phyloP scores from a whole-genome alignment of 2,888 invertebrate genomes.

The Imbricaverruca yamaguchii region DNA sequence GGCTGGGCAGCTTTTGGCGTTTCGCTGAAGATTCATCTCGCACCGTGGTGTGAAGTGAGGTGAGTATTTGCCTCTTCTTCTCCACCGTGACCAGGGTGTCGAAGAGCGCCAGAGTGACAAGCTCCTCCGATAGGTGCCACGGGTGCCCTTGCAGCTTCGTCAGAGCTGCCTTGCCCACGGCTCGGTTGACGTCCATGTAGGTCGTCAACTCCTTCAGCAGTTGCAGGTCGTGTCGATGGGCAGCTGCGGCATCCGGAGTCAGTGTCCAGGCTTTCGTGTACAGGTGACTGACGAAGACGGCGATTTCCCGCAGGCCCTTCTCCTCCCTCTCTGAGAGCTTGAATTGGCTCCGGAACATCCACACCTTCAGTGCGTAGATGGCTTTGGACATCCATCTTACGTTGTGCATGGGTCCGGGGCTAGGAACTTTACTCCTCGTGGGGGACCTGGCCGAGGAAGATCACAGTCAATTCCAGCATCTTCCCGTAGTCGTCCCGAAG shows the following conservation, averaged over 20 bases:
- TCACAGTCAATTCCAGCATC: conserved; percentile 14
- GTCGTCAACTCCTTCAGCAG: background rate
- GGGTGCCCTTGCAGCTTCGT: background rate
- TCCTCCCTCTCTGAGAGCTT: background rate
- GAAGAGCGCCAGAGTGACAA: background rate
- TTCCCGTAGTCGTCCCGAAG: conserved; percentile 14
- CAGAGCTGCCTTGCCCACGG: background rate
- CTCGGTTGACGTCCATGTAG: background rate
- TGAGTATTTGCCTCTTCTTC: too few relatives aligned
- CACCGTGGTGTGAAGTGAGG: too few relatives aligned
- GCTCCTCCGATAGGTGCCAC: background rate
- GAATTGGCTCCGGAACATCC: background rate
- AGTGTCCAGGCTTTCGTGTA: background rate
- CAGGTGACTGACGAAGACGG: background rate
- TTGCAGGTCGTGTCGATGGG: background rate
- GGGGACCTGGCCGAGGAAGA: too few relatives aligned
- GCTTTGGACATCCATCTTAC: conserved; percentile 19
- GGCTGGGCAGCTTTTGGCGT: too few relatives aligned
- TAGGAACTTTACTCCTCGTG: too few relatives aligned
- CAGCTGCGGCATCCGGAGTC: background rate
- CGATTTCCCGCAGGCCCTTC: background rate
- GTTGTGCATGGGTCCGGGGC: background rate
- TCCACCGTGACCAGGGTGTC: background rate
- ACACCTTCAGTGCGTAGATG: background rate
- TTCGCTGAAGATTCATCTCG: too few relatives aligned